Evolutionary conservation across 2,797 vertebrate species (phyloP).

Genomic region (Tragopan temminckii): DNA sequence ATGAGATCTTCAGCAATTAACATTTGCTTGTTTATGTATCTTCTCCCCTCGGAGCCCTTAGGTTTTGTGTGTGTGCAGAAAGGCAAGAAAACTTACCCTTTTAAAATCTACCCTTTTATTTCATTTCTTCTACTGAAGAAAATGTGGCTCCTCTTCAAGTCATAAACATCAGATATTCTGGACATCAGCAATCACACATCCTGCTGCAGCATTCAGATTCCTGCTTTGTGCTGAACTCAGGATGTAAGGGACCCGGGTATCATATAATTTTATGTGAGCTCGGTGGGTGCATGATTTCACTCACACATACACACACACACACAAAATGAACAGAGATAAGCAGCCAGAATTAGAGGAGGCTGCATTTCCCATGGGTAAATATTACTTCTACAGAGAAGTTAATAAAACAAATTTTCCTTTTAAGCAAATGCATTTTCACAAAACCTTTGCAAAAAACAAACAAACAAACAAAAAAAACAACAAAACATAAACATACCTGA

Average conservation of each 20-base stretch:
- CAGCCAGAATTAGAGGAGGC: background rate
- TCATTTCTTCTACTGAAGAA: background rate
- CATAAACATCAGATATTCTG: background rate
- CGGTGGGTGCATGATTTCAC: background rate
- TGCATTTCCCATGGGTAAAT: background rate
- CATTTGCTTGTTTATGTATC: background rate
- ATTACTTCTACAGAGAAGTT: background rate
- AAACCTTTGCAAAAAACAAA: background rate
- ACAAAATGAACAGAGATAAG: background rate
- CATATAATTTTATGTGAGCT: background rate
- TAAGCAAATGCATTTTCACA: background rate
- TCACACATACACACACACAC: no score
- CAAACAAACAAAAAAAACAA: no score
- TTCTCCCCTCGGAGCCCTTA: background rate
- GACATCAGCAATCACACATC: background rate
- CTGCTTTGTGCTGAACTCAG: background rate
- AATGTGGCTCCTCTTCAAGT: background rate
- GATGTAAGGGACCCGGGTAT: background rate
- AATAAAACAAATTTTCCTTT: background rate
- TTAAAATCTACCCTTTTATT: background rate
- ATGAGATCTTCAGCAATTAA: rapidly evolving
- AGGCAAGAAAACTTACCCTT: background rate
- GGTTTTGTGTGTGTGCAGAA: background rate
- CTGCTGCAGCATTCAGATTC: background rate
- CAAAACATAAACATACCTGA: background rate